A percentile compares a stretch with the other conserved stretches of the same genome.
Conservation (phyloP, 2,113 vertebrate genomes). For the Heliornis fulica region DNA sequence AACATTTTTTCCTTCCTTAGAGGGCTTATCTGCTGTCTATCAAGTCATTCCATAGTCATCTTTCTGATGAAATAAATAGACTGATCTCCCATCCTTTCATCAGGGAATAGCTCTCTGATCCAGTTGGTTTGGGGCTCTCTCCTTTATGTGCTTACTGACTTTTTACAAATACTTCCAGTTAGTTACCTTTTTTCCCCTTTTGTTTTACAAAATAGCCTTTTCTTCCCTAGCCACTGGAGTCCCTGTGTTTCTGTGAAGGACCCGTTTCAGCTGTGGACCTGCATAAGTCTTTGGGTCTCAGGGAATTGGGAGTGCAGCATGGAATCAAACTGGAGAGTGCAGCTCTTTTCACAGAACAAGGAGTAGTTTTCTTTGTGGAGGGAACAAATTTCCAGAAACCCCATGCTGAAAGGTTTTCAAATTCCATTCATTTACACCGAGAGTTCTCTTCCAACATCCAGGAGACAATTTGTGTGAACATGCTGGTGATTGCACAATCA, state of each 20-base stretch:
- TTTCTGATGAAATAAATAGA: neutral
- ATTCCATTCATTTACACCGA: neutral
- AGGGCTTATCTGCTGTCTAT: neutral
- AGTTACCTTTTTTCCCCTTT: neutral
- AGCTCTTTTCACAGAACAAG: neutral
- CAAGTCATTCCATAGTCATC: neutral
- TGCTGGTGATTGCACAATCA: neutral
- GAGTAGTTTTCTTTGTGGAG: neutral
- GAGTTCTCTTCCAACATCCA: neutral
- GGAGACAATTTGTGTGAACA: neutral
- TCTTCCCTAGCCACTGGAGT: neutral
- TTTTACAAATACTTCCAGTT: neutral
- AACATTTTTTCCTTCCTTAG: neutral
- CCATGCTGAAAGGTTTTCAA: neutral
- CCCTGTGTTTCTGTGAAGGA: neutral
- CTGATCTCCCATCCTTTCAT: neutral
- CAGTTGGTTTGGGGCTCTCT: neutral
- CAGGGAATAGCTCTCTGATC: neutral
- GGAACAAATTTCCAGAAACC: neutral
- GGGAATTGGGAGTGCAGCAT: neutral
- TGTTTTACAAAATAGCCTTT: neutral
- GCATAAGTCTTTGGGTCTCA: neutral
- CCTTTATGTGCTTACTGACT: neutral
- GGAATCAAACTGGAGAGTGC: neutral
- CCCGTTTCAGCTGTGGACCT: neutral